Base-by-base conservation (phyloP, 1,140 invertebrate genomes). In the Brachionus manjavacas region DNA sequence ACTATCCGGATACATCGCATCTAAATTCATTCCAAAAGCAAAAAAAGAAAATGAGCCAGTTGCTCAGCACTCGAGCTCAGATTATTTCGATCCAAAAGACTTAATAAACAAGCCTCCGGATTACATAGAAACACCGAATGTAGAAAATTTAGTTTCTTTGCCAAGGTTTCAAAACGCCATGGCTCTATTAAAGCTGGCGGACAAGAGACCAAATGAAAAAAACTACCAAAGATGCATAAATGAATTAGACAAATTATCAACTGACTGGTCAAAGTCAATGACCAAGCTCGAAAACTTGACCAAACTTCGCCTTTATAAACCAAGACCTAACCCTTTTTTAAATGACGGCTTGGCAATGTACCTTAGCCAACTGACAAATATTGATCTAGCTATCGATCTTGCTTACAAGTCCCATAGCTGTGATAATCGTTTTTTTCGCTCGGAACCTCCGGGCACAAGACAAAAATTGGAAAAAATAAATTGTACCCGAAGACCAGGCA, bases 371-470 rank as follows among this genome's bases (percentile, higher is more conserved):
- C n/a, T 81, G 9, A 25, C 66, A 8, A 81, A 43, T 14, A 2
- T 64, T 3, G 79, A 81, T 60, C 16, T 81, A 43, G n/a, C 35
- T 28, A 81, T 81, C 14, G 52, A 81, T 14, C 25, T 81, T 8
- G 52, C 79, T 64, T 76, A 35, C 14, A 23, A 41, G 14, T 60
- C 52, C 9, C 35, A 23, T 11, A 25, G n/a, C 31, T 41, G 35
- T 60, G 79, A 81, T 12, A 81, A 81, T 64, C 9, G 79, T 23
- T 81, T 81, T 64, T 81, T 81, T 28, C 35, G 23, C 16, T 41
- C 8, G 4, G 79, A 81, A 46, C 79, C 79, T 14, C 79, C 79
- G 2, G 79, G 79, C 12, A 81, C 79, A 39, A 25, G 16, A 20
- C 28, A 43, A 25, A 81, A 81, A 64, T 31, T 81, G 52, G 4